phyloP scores from a whole-genome alignment of 2,888 invertebrate genomes.

The Autographa pulchrina region DNA sequence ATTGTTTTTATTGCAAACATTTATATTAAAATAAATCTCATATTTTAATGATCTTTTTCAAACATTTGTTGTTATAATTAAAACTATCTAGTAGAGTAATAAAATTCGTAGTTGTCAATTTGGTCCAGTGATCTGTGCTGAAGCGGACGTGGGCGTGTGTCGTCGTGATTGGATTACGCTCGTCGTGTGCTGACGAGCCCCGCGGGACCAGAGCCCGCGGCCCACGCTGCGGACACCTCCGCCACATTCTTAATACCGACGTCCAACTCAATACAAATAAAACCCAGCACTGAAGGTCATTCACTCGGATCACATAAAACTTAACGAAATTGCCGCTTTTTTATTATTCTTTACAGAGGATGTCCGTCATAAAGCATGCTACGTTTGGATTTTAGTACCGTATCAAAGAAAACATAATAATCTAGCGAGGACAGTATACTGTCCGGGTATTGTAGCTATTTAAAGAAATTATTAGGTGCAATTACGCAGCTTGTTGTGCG shows the following conservation, averaged over 20 bases:
- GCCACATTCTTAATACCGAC: constrained; percentile 76
- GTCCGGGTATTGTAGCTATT: constrained; percentile 75
- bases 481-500: constrained; percentile 88
- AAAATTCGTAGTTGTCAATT: constrained; percentile 28
- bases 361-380: constrained; percentile 62
- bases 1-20: background rate
- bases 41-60: background rate
- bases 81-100: background rate
- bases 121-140: constrained; percentile 35
- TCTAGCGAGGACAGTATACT: constrained; percentile 29
- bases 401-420: constrained; percentile 41
- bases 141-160: constrained; percentile 75
- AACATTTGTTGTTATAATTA: background rate
- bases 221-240: constrained; percentile 77
- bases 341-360: constrained; percentile 71
- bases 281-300: constrained; percentile 71
- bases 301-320: constrained; percentile 69
- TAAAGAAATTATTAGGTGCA: constrained; percentile 89
- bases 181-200: constrained; percentile 90
- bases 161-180: constrained; percentile 92
- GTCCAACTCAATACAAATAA: constrained; percentile 77
- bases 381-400: constrained; percentile 50
- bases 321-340: constrained; percentile 67
- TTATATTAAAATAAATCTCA: background rate
- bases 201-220: constrained; percentile 81